Evolutionary conservation across 2,113 vertebrate genomes (phyloP).

Genomic region (Heptranchias perlo): DNA sequence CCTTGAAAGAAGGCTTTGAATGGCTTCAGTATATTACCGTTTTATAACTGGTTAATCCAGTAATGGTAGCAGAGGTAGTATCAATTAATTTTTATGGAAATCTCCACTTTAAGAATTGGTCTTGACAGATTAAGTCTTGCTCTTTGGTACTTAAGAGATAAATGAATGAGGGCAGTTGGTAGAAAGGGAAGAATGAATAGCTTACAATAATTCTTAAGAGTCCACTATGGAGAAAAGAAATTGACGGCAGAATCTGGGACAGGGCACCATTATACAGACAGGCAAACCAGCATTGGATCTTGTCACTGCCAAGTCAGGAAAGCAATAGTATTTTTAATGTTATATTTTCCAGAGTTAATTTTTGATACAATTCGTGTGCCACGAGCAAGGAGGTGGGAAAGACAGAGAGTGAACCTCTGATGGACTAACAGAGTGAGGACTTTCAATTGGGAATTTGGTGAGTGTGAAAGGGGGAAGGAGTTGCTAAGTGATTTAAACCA

Average conservation of each 20-base stretch:
- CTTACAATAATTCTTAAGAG: not conserved
- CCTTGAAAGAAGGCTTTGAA: constrained; percentile 5
- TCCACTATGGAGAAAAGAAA: not conserved
- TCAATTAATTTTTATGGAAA: constrained; percentile 2
- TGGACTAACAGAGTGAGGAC: too few relatives aligned
- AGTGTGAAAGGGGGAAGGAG: too few relatives aligned
- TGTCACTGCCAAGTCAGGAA: not conserved
- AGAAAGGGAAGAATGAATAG: not conserved
- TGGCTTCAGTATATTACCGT: not conserved
- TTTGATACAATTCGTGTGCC: not conserved
- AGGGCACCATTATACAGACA: not conserved
- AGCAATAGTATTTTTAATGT: not conserved
- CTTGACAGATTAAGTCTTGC: not conserved
- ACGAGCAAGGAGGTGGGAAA: too few relatives aligned
- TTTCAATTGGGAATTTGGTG: too few relatives aligned
- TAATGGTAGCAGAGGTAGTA: not conserved
- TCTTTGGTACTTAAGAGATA: not conserved
- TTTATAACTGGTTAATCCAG: not conserved
- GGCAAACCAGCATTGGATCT: not conserved
- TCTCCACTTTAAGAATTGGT: not conserved
- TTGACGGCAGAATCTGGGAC: not conserved
- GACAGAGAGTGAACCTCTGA: too few relatives aligned
- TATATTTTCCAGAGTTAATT: not conserved
- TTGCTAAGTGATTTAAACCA: too few relatives aligned
- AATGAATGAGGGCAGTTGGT: not conserved